Conservation (phyloP, 92 coral and sea anemone genomes). For the Virgularia gustaviana region DNA sequence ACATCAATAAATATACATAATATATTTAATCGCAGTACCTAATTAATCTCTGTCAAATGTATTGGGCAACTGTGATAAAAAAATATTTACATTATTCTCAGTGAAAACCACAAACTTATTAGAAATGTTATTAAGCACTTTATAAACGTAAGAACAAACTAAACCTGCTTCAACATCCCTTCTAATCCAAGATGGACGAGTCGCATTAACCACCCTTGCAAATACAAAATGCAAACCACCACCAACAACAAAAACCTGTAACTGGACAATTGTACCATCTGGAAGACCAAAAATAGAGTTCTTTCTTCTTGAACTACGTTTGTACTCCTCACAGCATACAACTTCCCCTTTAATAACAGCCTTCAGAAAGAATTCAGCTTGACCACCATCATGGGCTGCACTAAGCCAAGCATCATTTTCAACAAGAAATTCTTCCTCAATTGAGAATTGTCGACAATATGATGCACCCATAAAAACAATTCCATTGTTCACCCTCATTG, state of each 20-base stretch:
- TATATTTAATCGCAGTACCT: no score
- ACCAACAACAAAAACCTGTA: neutral
- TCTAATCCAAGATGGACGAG: no score
- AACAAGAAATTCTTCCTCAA: neutral
- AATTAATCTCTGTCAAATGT: no score
- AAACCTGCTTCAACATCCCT: no score
- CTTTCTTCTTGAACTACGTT: neutral
- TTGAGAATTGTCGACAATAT: neutral
- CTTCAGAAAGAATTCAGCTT: neutral
- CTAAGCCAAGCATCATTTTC: neutral
- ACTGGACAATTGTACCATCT: neutral
- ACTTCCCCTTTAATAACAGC: neutral
- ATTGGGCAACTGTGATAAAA: no score
- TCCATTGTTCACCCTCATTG: neutral
- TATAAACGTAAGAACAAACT: no score
- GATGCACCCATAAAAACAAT: neutral
- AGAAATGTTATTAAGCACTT: no score
- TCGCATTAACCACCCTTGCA: no score
- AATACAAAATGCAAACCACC: no score
- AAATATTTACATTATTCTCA: no score
- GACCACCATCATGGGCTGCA: neutral
- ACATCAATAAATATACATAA: no score
- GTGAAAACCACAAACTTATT: no score
- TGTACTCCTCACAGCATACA: neutral
- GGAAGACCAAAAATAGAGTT: neutral